Evolutionary conservation across 2,113 vertebrate species (phyloP).

Genomic region (Esox niger): DNA sequence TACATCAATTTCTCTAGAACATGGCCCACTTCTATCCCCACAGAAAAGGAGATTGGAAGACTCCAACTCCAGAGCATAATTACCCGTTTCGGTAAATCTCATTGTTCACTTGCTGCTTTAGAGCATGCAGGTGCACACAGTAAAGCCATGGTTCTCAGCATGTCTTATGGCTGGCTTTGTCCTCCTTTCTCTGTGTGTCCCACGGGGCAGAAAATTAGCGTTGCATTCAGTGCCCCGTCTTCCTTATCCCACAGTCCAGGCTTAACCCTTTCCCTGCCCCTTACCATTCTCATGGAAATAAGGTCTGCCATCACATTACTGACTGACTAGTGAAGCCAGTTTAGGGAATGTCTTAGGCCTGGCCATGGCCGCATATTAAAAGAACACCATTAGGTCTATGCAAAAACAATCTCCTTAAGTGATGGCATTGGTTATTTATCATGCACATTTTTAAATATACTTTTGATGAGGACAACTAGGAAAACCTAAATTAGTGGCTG

Average conservation of each 20-base stretch:
- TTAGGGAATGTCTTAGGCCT: constrained; percentile 35
- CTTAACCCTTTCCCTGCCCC: constrained; percentile 47
- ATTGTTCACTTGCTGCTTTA: constrained; percentile 43
- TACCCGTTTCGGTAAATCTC: constrained; percentile 40
- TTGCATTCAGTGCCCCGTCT: constrained; percentile 39
- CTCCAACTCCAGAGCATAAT: constrained; percentile 33
- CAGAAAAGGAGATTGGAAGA: constrained; percentile 27
- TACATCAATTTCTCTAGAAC: constrained; percentile 7
- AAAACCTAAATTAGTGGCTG: too few relatives aligned
- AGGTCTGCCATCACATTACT: constrained; percentile 16
- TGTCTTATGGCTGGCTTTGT: constrained; percentile 49
- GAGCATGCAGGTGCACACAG: constrained; percentile 51
- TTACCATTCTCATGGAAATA: constrained; percentile 56
- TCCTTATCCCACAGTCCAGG: constrained; percentile 40
- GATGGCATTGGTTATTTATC: too few relatives aligned
- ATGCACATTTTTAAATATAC: too few relatives aligned
- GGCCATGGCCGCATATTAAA: constrained; percentile 4
- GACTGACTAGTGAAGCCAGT: constrained; percentile 33
- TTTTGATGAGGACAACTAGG: too few relatives aligned
- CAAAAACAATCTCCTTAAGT: too few relatives aligned
- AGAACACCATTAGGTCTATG: too few relatives aligned
- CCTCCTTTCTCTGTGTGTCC: constrained; percentile 38
- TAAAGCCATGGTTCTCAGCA: constrained; percentile 40
- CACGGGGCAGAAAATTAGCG: constrained; percentile 52
- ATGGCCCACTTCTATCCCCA: constrained; percentile 3